Evolutionary conservation across 2,888 invertebrate genomes (phyloP), one percentile per base, ranked within the genome.

Genomic region (Theristus sp.): DNA sequence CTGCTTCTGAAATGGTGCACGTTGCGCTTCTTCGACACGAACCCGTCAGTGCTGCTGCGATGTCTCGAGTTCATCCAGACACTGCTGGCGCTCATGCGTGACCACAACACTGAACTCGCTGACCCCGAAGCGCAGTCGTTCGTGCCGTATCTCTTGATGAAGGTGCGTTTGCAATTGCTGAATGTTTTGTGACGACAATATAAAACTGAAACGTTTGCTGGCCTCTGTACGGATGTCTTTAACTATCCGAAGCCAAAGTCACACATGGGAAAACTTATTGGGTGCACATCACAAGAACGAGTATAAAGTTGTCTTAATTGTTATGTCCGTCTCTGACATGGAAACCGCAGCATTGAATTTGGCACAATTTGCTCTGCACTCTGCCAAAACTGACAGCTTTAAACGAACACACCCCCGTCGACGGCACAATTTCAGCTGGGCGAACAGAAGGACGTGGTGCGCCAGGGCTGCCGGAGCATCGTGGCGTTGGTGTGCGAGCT

Each of bases 1-100:
- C 79, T 98, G 64, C 85, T 98, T 60, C 81, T 98, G 56, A 93
- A 93, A 75, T 98, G 96, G 96, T 75, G 93, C 67, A 93, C 94
- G 0, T 78, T 98, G 56, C 81, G 96, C 63, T 98, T 98, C 79
- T 96, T 93, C 72, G 96, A 98, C 78, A 98, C 96, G 28, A 98
- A 98, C 79, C 94, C 96, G 17, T 90, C 91, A 24, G 94, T 96
- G 47, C 81, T 96, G 63, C 81, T 94, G 68, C 91, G 89, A 78
- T 89, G 87, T n/a, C 78, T 96, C 67, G 94, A 94, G 73, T 94
- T 90, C 76, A 78, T 94, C 20, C 83, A 84, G 64, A 76, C 82
- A 6, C 53, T 68, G 62, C 91, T 96, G 76, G 82, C 82, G 64
- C 81, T 84, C 72, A 80, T 93, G 31, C 84, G 84, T 56, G 72